A percentile compares a stretch with the other conserved stretches of the same genome.
Evolutionary conservation across 2,888 invertebrate genomes (phyloP).

Genomic region (Conus canariensis): DNA sequence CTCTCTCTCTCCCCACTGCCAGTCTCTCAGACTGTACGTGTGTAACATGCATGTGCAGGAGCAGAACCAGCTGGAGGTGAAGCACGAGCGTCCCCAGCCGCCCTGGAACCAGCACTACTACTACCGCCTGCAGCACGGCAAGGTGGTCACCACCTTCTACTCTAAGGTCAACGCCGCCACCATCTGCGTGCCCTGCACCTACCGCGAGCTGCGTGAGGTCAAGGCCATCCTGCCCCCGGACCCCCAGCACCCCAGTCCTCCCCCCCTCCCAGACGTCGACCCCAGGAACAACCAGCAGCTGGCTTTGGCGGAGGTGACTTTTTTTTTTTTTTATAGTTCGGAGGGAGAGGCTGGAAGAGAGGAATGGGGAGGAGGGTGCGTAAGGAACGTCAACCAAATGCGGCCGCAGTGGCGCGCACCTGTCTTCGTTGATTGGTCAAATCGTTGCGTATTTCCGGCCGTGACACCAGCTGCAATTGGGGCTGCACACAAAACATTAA

Average conservation of each 20-base stretch:
- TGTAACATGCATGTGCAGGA: constrained; percentile 52
- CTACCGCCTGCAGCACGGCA: constrained; percentile 66
- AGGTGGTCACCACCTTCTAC: constrained; percentile 70
- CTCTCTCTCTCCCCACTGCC: too few species aligned
- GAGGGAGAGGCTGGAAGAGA: not conserved
- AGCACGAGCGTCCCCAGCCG: constrained; percentile 60
- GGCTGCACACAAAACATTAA: too few species aligned
- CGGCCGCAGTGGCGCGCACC: too few species aligned
- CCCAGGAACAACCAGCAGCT: constrained; percentile 58
- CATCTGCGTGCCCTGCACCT: constrained; percentile 73
- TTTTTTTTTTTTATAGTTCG: not conserved
- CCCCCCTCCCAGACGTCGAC: constrained; percentile 58
- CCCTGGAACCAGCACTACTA: constrained; percentile 53
- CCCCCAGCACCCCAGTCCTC: not conserved
- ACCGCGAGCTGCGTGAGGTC: constrained; percentile 63
- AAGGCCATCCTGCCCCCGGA: constrained; percentile 45
- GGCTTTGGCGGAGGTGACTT: constrained; percentile 57
- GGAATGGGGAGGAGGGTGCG: not conserved
- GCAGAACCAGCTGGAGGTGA: constrained; percentile 62
- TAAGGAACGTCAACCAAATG: not conserved
- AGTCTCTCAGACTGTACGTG: too few species aligned
- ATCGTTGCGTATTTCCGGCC: too few species aligned
- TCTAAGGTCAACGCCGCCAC: constrained; percentile 69
- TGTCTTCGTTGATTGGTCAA: too few species aligned
- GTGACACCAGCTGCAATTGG: too few species aligned